These are phyloP conservation scores for Drosophila merina DNA, from an alignment of 2,888 invertebrate species.

Conservation along the genomic window DNA sequence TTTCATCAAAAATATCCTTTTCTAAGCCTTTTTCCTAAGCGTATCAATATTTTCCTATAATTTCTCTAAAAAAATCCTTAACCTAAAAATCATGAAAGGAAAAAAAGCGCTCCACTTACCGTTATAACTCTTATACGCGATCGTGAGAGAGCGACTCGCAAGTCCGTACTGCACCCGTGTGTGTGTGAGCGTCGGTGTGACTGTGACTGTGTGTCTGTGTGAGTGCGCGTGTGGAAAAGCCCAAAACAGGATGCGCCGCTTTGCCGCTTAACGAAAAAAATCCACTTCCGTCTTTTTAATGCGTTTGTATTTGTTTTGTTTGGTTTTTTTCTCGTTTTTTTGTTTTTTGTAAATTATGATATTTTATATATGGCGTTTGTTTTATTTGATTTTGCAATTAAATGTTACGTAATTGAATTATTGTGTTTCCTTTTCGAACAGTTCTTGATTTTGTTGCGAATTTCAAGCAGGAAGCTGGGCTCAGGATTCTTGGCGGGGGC, in stretches of 20 bases:
- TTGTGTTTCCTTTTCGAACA: constrained; percentile 18
- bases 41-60: not conserved
- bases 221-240: constrained; percentile 42
- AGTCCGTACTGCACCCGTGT: constrained; percentile 9
- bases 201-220: constrained; percentile 18
- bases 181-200: not conserved
- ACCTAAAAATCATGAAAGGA: not conserved
- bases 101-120: constrained; percentile 23
- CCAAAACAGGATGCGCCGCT: constrained; percentile 68
- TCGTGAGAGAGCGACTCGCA: constrained; percentile 39
- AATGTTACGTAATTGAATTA: constrained; percentile 31
- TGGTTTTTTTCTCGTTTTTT: constrained; percentile 33
- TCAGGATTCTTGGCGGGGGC: constrained; percentile 72
- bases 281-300: constrained; percentile 66
- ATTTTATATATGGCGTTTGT: constrained; percentile 36
- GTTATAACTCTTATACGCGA: constrained; percentile 48
- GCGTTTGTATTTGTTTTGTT: constrained; percentile 27
- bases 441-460: constrained; percentile 30
- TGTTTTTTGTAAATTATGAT: constrained; percentile 35
- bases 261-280: constrained; percentile 48
- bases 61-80: not conserved
- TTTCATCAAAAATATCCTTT: not conserved
- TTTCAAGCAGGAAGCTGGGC: constrained; percentile 48
- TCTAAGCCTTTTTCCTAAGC: no score
- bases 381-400: constrained; percentile 33